Percentiles rank a stretch among this genome's conserved stretches.
These are phyloP conservation scores for Polymixis flavicincta DNA, from an alignment of 2,888 invertebrate genomes.

Conservation along the genomic window DNA sequence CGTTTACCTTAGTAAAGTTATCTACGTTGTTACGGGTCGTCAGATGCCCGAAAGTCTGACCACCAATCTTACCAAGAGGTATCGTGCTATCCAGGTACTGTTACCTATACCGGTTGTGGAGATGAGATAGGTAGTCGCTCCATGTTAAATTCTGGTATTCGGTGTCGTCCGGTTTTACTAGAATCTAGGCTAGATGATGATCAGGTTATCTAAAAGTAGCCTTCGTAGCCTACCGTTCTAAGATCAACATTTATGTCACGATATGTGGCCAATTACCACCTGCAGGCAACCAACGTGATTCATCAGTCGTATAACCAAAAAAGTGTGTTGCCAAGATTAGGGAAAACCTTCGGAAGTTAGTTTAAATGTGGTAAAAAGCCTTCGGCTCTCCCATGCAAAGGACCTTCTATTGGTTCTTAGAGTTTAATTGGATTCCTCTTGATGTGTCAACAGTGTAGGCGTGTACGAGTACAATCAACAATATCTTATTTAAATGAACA, in stretches of 20 bases:
- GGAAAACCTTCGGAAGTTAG: constrained; percentile 10
- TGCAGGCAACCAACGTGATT: constrained; percentile 6
- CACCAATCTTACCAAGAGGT: too few species aligned
- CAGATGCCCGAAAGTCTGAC: too few species aligned
- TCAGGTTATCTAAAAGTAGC: background rate
- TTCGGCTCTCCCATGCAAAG: constrained; percentile 6
- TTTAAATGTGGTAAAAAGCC: constrained; percentile 2
- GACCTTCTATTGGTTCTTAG: constrained; percentile 1
- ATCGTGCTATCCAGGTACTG: too few species aligned
- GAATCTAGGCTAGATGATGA: too few species aligned
- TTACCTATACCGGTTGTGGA: too few species aligned
- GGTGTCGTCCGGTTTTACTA: too few species aligned
- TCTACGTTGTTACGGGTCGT: background rate
- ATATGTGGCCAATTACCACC: background rate
- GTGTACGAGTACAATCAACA: too few species aligned
- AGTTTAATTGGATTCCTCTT: constrained; percentile 1
- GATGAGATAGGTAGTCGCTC: too few species aligned
- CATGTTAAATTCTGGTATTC: too few species aligned
- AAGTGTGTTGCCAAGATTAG: constrained; percentile 8
- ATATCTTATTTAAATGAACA: background rate
- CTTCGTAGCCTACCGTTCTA: background rate
- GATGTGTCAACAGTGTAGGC: constrained; percentile 1
- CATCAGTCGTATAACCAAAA: constrained; percentile 16
- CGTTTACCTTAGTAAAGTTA: background rate
- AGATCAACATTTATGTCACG: constrained; percentile 1